These are phyloP conservation scores for Epizoanthus ramosus DNA, from an alignment of 92 coral and sea anemone genomes.

Conservation along the genomic window DNA sequence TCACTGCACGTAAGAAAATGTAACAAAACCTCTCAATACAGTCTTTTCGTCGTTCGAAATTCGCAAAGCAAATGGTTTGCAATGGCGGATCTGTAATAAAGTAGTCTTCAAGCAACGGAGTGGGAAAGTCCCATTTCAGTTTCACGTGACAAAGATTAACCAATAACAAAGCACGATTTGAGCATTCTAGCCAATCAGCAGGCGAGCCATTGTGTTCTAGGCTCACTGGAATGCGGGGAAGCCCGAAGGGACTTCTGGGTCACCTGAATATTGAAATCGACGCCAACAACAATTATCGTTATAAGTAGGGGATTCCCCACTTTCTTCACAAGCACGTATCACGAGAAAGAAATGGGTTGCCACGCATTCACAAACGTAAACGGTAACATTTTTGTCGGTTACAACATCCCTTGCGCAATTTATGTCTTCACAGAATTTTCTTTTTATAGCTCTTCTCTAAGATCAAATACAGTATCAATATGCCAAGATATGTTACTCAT, in stretches of 20 bases:
- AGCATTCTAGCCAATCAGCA: slow-evolving; percentile 60
- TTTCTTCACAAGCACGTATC: not conserved
- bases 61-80: not conserved
- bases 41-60: not conserved
- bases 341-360: slow-evolving; percentile 12
- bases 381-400: slow-evolving; percentile 19
- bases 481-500: not conserved
- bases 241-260: slow-evolving; percentile 57
- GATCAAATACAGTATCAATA: not conserved
- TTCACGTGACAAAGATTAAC: slow-evolving; percentile 41
- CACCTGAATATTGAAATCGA: slow-evolving; percentile 26
- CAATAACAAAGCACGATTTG: slow-evolving; percentile 1
- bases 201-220: not conserved
- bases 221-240: slow-evolving; percentile 26
- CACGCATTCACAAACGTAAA: slow-evolving; percentile 25
- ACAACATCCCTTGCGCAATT: slow-evolving; percentile 36
- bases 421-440: not conserved
- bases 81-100: slow-evolving; percentile 76
- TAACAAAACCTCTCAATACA: not conserved
- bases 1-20: not conserved
- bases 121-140: slow-evolving; percentile 76
- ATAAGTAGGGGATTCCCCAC: slow-evolving; percentile 94
- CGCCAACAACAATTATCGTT: slow-evolving; percentile 32
- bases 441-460: not conserved
- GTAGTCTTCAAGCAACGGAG: not conserved